These are phyloP conservation scores for Polydrusus tereticollis DNA, from an alignment of 2,888 invertebrate species.

Conservation along the genomic window DNA sequence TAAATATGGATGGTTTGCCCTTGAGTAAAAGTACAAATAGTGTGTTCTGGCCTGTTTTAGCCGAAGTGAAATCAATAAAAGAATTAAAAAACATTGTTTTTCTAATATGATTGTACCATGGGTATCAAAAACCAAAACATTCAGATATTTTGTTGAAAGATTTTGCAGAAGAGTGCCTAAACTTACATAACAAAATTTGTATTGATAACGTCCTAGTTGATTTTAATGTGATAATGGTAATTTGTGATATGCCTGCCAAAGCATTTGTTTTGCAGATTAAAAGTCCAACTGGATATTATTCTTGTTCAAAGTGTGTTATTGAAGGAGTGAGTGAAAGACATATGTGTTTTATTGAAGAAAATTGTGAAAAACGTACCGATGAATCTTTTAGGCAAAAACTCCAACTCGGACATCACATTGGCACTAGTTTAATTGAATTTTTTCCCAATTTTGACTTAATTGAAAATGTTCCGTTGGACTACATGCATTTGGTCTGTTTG, in stretches of 20 bases:
- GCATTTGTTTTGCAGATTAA: constrained; percentile 39
- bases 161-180: constrained; percentile 35
- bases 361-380: constrained; percentile 35
- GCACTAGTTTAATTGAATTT: constrained; percentile 36
- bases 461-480: constrained; percentile 45
- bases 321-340: constrained; percentile 33
- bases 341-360: constrained; percentile 27
- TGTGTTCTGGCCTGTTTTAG: constrained; percentile 40
- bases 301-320: constrained; percentile 36
- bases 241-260: constrained; percentile 48
- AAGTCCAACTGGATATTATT: constrained; percentile 37
- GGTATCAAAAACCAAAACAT: constrained; percentile 36
- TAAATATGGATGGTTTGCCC: constrained; percentile 42
- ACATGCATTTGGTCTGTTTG: constrained; percentile 43
- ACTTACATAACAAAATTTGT: constrained; percentile 15
- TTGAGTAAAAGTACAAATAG: constrained; percentile 41
- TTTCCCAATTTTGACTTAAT: constrained; percentile 42
- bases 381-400: constrained; percentile 29
- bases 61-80: constrained; percentile 35
- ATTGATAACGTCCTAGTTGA: neutral
- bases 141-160: constrained; percentile 35
- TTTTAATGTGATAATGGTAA: constrained; percentile 27
- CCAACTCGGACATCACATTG: constrained; percentile 43
- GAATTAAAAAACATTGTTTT: constrained; percentile 35
- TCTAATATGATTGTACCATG: constrained; percentile 37